Conservation (phyloP, 1,140 invertebrate genomes). For the Aleiodes sp. region DNA sequence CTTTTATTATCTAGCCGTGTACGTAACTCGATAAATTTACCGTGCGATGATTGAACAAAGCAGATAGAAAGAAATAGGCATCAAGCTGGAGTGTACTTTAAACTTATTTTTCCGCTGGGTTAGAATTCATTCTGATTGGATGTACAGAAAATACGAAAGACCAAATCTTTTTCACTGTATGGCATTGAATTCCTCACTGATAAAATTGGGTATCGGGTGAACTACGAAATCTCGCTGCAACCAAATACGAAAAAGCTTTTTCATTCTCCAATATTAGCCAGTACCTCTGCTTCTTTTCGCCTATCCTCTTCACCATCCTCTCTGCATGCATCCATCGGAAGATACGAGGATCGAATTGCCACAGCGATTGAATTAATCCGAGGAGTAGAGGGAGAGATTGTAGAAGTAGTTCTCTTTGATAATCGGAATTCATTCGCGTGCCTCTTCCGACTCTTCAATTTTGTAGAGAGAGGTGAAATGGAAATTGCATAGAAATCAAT, state of each 20-base stretch:
- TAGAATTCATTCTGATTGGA: not conserved
- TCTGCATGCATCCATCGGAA: not conserved
- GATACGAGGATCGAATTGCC: constrained; percentile 18
- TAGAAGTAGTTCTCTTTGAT: constrained; percentile 8
- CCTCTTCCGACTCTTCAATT: not conserved
- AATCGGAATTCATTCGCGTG: constrained; percentile 19
- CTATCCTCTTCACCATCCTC: no score
- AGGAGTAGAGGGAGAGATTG: not conserved
- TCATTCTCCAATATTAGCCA: constrained; percentile 20
- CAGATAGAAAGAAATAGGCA: no score
- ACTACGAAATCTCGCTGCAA: constrained; percentile 3
- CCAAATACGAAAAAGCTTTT: constrained; percentile 14
- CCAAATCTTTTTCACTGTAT: not conserved
- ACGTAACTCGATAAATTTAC: no score
- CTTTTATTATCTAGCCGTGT: not conserved
- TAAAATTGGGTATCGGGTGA: constrained; percentile 20
- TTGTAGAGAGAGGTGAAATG: not conserved
- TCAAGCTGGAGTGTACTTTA: no score
- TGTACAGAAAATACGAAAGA: not conserved
- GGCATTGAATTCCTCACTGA: constrained; percentile 4
- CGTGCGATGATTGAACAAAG: no score
- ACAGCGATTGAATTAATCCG: constrained; percentile 24
- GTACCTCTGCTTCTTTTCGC: constrained; percentile 4
- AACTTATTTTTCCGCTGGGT: not conserved
- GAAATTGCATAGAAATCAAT: not conserved